Evolutionary conservation across 2,888 invertebrate genomes (phyloP), one percentile per base, ranked within the genome.

Genomic region (Drosophila stalkeri): DNA sequence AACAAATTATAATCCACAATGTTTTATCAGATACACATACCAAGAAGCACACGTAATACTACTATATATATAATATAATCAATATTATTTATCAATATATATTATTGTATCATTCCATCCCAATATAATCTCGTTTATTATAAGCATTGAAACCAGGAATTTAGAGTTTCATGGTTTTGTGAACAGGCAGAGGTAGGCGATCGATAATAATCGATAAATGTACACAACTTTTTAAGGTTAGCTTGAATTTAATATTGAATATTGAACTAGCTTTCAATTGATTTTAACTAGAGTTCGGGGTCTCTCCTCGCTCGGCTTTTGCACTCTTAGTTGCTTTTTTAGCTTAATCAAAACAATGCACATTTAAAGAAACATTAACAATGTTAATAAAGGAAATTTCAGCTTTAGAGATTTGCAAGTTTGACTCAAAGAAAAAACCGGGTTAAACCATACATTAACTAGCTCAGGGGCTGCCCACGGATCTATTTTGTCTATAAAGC

Each of bases 401-500:
- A 52, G 52, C 35, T 35, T 11, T 9, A 20, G 14, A 49, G 35
- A 18, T 71, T 75, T 62, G 73, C 54, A 62, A 55, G 59, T 44
- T 39, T 27, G 31, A 18, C 35, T 16, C 27, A 14, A 9, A 60
- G 46, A 51, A 64, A 60, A 51, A 63, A 49, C 35, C 44, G 47
- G 67, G 66, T 33, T 49, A 59, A 68, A 18, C 51, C 59, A 37
- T 20, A 39, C 51, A 52, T 51, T 35, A 44, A 39, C 14, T 31
- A n/a, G 23, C 55, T 55, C 27, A 16, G 16, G 3, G 41, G 51
- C 20, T 37, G 41, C 49, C 77, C 59, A 67, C 81, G 60, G 47
- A 71, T 67, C 35, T 41, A 5, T 16, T 43, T 43, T 55, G 47
- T 12, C 43, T 44, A 57, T 63, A 31, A 18, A 18, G 31, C 31